Conservation (phyloP, 2,888 invertebrate species). For the Eutolmus rufibarbis region DNA sequence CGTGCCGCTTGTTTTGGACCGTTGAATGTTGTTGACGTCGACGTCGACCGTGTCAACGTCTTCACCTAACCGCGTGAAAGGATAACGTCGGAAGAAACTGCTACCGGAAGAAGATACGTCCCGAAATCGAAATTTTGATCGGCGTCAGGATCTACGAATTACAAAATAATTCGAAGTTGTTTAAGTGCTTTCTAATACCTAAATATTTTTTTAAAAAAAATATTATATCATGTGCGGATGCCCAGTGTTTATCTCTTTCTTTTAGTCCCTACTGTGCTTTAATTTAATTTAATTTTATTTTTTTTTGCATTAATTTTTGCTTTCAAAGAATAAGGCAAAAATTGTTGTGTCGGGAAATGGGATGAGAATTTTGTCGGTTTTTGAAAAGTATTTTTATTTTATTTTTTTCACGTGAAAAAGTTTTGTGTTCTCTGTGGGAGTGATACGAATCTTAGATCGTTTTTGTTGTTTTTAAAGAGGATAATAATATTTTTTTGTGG, state of each 20-base stretch:
- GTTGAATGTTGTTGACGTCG: not conserved
- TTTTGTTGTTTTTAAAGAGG: not conserved
- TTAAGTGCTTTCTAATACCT: not conserved
- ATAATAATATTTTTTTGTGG: not conserved
- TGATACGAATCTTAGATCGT: not conserved
- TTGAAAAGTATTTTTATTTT: not conserved
- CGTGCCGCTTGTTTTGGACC: not conserved
- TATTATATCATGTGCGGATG: not conserved
- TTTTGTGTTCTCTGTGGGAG: not conserved
- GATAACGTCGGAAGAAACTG: not conserved
- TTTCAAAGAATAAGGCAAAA: not conserved
- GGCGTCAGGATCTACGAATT: not conserved
- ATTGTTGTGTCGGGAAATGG: not conserved
- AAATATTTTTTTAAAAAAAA: not conserved
- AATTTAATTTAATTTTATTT: not conserved
- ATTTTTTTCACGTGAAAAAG: not conserved
- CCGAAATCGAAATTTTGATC: not conserved
- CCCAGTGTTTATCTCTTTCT: not conserved
- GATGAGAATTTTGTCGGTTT: not conserved
- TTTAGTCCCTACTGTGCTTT: not conserved
- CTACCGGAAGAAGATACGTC: not conserved
- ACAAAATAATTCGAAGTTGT: not conserved
- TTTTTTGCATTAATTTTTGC: not conserved
- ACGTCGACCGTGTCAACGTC: constrained; percentile 1
- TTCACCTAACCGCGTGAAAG: not conserved